Conservation (phyloP, 2,797 vertebrate genomes). For the Chiloscyllium punctatum region DNA sequence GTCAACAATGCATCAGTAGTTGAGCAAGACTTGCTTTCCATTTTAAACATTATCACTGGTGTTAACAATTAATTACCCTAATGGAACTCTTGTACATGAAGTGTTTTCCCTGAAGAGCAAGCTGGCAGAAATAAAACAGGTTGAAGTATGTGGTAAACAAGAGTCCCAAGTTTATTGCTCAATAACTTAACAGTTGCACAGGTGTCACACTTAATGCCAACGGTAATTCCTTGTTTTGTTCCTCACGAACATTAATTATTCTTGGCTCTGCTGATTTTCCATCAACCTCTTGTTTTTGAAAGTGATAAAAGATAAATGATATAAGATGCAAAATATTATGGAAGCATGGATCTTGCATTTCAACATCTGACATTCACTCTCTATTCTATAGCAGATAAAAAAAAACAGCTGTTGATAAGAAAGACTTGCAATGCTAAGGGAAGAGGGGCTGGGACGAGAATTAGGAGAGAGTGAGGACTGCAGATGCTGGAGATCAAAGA, state of each 20-base stretch:
- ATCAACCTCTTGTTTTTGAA: neutral
- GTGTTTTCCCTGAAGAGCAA: neutral
- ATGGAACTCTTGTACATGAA: neutral
- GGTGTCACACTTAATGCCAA: slow-evolving; percentile 8
- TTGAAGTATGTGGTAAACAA: neutral
- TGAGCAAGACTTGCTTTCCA: neutral
- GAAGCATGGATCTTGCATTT: neutral
- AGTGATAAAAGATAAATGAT: neutral
- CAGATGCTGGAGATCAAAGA: no score
- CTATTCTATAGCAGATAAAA: neutral
- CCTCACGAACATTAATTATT: neutral
- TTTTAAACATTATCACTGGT: neutral
- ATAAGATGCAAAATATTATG: neutral
- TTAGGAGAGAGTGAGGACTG: neutral
- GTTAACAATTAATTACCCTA: neutral
- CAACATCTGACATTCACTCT: neutral
- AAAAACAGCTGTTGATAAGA: neutral
- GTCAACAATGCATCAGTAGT: neutral
- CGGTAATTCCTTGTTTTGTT: slow-evolving; percentile 13
- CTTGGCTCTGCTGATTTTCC: slow-evolving; percentile 12
- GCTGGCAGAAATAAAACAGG: neutral
- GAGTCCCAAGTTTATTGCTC: neutral
- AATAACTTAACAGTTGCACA: neutral
- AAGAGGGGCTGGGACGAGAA: neutral
- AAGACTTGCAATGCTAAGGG: neutral